A percentile compares a stretch with the other conserved stretches of the same genome.
phyloP scores from a whole-genome alignment of 2,113 vertebrate species.

The Lamprotornis superbus region DNA sequence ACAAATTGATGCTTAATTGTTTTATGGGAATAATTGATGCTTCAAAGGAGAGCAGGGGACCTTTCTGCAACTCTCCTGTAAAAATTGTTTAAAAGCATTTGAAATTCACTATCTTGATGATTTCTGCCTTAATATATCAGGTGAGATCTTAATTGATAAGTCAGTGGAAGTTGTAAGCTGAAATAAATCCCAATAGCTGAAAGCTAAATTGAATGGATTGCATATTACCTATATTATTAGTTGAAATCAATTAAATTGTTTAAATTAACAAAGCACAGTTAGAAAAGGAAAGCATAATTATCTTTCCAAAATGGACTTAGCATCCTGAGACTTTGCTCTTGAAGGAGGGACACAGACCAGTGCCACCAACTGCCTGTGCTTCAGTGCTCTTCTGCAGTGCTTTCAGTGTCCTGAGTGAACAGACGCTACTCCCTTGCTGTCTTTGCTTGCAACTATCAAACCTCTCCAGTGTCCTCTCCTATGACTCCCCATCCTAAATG shows the following conservation, averaged over 20 bases:
- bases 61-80: background rate
- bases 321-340: background rate
- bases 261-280: background rate
- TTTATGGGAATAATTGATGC: background rate
- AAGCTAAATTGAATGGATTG: background rate
- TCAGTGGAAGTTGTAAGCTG: background rate
- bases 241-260: background rate
- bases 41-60: background rate
- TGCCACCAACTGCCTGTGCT: fast-evolving
- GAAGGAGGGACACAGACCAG: background rate
- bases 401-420: background rate
- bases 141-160: background rate
- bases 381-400: background rate
- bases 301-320: background rate
- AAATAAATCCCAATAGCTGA: background rate
- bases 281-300: background rate
- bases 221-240: background rate
- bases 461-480: background rate
- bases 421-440: background rate
- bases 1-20: background rate
- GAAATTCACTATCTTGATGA: background rate
- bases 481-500: background rate
- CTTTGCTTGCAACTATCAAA: background rate
- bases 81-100: background rate
- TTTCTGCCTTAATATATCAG: background rate